phyloP scores from a whole-genome alignment of 2,797 vertebrate species.

The Chiloscyllium punctatum region DNA sequence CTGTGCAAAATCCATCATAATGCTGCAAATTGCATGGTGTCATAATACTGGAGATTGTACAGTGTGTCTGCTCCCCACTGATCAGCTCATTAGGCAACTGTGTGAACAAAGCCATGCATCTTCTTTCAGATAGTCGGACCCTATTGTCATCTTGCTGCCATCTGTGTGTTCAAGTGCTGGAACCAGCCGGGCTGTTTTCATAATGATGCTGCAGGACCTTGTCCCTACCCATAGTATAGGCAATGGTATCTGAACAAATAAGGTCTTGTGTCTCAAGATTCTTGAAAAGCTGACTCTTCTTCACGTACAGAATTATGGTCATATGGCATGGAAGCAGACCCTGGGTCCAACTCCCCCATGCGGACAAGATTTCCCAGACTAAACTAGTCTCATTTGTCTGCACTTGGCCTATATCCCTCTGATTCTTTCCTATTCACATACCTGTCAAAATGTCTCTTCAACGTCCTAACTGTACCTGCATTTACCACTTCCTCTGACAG shows the following conservation, averaged over 20 bases:
- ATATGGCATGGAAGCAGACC: no score
- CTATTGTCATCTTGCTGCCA: constrained; percentile 10
- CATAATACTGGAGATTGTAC: background rate
- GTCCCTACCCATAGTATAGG: background rate
- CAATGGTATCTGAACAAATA: background rate
- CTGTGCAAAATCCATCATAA: background rate
- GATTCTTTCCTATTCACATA: no score
- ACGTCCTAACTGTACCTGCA: no score
- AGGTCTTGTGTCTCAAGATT: background rate
- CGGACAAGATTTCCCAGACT: no score
- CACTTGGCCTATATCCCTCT: no score
- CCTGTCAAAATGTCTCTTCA: no score
- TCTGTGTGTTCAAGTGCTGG: constrained; percentile 23
- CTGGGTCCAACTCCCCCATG: no score
- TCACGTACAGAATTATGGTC: background rate
- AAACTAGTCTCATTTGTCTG: no score
- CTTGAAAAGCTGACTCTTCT: no score
- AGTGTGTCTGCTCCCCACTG: background rate
- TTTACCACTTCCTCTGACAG: no score
- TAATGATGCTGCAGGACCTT: background rate
- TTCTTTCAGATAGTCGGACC: constrained; percentile 20
- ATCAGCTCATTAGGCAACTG: constrained; percentile 21
- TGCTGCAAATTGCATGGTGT: background rate
- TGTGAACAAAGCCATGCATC: constrained; percentile 19
- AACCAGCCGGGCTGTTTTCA: background rate